Evolutionary conservation across 1,140 invertebrate species (phyloP).

Genomic region (Tetranychus urticae): DNA sequence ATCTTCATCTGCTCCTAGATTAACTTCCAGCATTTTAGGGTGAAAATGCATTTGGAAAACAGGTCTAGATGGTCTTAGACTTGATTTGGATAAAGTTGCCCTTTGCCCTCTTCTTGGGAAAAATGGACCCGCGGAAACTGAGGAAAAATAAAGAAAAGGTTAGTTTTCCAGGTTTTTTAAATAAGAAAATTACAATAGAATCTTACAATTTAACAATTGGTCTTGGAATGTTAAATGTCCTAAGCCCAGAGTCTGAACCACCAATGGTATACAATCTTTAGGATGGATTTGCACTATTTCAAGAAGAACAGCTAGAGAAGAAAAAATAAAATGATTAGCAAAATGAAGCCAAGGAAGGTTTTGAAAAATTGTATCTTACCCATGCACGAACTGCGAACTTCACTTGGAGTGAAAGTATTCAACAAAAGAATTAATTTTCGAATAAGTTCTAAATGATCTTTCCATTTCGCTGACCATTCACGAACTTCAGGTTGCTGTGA

Average conservation of each 20-base stretch:
- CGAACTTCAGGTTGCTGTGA: conserved; percentile 22
- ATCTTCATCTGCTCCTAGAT: conserved; percentile 41
- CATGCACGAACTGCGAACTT: conserved; percentile 49
- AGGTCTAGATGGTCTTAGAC: conserved; percentile 39
- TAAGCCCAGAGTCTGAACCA: conserved; percentile 57
- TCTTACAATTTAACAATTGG: conserved; percentile 25
- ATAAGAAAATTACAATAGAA: not conserved
- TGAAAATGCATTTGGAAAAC: conserved; percentile 71
- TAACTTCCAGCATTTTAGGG: conserved; percentile 36
- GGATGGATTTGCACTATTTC: conserved; percentile 60
- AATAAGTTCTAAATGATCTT: conserved; percentile 60
- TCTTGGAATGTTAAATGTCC: conserved; percentile 58
- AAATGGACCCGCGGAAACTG: conserved; percentile 40
- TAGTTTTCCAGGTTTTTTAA: not conserved
- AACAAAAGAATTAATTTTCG: conserved; percentile 59
- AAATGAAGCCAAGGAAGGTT: conserved; percentile 3
- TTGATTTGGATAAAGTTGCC: conserved; percentile 30
- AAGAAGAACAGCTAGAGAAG: conserved; percentile 41
- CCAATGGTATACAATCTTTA: conserved; percentile 46
- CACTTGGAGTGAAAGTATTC: conserved; percentile 68
- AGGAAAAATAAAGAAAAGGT: not conserved
- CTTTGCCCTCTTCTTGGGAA: conserved; percentile 35
- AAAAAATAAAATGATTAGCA: conserved; percentile 3
- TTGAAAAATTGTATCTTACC: conserved; percentile 25
- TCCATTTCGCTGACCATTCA: conserved; percentile 25